Base-by-base conservation (phyloP, 2,113 vertebrate genomes). In the Paradisaea rubra region DNA sequence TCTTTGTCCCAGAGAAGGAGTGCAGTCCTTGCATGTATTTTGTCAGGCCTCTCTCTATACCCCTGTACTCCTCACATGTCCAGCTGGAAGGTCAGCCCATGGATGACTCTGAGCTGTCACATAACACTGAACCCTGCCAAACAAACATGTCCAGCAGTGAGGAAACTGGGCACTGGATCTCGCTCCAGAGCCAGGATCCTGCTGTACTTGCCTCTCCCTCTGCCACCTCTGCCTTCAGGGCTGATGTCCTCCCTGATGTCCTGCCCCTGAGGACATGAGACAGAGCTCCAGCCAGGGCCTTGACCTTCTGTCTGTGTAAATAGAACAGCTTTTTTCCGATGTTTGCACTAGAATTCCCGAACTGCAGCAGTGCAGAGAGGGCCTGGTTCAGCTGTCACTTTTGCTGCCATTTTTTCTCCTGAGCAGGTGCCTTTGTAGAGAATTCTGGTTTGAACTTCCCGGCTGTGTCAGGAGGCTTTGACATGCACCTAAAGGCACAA, bases 101-200 rank as follows among this genome's bases (percentile, higher is more conserved):
- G 6, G 41, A 8, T 31, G 11, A 28, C 37, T 68, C 44, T 49
- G 13, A 4, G 18, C 54, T 74, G 0, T 11, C 28, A 7, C 30
- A 5, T 2, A 59, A 37, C 10, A 16, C 44, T 41, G 5, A 64
- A 41, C n/a, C 24, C 61, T 87, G 56, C 71, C 7, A 4, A 66
- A 42, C 2, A 9, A 80, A 28, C 2, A 0, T 15, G 50, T 37
- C 15, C 2, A 20, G 18, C 81, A 41, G 13, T 3, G 9, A n/a
- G 59, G 71, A 63, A 61, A 9, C 22, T 28, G 22, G 12, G 30
- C 2, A 2, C 41, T 64, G 74, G 13, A 13, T 81, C 49, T 79
- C 22, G 2, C 41, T 44, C 5, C 12, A 7, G 22, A 39, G 39
- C 52, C 57, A 56, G 68, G 45, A 33, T 33, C 24, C 54, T 10